Percentiles rank a stretch among this genome's conserved stretches.
phyloP scores from a whole-genome alignment of 2,113 vertebrate species.

The Caretta caretta region DNA sequence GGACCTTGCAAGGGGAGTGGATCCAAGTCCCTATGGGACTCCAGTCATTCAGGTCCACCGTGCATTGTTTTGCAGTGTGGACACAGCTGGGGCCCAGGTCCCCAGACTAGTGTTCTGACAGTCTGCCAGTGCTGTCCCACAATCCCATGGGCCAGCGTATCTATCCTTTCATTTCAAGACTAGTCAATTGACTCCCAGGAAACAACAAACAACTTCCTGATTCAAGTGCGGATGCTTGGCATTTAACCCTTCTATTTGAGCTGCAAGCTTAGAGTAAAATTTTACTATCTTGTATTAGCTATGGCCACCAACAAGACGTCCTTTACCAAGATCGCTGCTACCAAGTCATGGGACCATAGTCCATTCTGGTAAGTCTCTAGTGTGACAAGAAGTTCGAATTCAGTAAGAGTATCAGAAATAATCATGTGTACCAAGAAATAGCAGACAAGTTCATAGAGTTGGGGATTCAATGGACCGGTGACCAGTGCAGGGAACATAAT shows the following conservation, averaged over 20 bases:
- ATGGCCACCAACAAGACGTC: neutral
- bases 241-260: neutral
- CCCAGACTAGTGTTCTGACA: neutral
- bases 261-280: neutral
- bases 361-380: neutral
- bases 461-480: neutral
- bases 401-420: neutral
- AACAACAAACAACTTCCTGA: neutral
- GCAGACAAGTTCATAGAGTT: neutral
- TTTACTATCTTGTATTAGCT: neutral
- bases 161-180: neutral
- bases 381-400: neutral
- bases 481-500: neutral
- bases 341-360: neutral
- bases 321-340: neutral
- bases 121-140: neutral
- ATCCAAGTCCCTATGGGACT: neutral
- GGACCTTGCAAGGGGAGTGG: neutral
- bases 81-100: neutral
- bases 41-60: neutral
- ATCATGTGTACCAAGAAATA: neutral
- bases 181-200: neutral
- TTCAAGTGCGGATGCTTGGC: neutral
- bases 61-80: neutral
- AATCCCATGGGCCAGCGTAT: neutral